Base-by-base conservation (phyloP, 2,113 vertebrate genomes). In the Ophiodon elongatus region DNA sequence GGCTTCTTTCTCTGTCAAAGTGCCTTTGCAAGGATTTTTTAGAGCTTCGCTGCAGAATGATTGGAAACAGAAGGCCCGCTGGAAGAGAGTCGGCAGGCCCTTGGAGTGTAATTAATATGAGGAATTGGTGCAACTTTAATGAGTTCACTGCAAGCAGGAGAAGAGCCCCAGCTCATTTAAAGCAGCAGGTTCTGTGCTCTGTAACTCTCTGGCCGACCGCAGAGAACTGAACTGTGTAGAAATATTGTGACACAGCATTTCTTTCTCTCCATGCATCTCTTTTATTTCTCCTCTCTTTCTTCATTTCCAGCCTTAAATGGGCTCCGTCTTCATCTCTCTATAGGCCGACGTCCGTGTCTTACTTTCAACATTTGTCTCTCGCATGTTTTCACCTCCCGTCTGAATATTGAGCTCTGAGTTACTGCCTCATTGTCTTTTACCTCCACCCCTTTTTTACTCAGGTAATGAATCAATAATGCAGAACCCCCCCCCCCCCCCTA, bases 51-150 rank as follows among this genome's bases (percentile, higher is more conserved):
- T 14, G 63, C n/a, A 80, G 75, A 80, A 69, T 10, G 0, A 69
- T 71, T 82, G 64, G 27, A 85, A 76, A 43, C 57, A 60, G 66
- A 25, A 19, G 33, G 29, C 45, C n/a, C n/a, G 27, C 21, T 1
- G 2, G 60, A 73, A 76, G 39, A 62, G 43, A 79, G 65, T 59
- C 52, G 52, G 71, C 25, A 3, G 67, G 63, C 45, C 78, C 59
- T 2, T 27, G 31, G 75, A 85, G 86, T 73, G 70, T 83, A 83
- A 90, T 88, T 90, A 88, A 75, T 79, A 83, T 80, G 71, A 93
- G 78, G 64, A 75, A 77, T 39, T 25, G 60, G 64, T 79, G 66
- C 54, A 79, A 19, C 31, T 87, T 90, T 84, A 88, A 91, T 76
- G 75, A 83, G 76, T 60, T 75, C 9, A 27, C 43, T 54, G 70